Base-by-base conservation (phyloP, 2,888 invertebrate species). In the Lasioglossum marginatum region DNA sequence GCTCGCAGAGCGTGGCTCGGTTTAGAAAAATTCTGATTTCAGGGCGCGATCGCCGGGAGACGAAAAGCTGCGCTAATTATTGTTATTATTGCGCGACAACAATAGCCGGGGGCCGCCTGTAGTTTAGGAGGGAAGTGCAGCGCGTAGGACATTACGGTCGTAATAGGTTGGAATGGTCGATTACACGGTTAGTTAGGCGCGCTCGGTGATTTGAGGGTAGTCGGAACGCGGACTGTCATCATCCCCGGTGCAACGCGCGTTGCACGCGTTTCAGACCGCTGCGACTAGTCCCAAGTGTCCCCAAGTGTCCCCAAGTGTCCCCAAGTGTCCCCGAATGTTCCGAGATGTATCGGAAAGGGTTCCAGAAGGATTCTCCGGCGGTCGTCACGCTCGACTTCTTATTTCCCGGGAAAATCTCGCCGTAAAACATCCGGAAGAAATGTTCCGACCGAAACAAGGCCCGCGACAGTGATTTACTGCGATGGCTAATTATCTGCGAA, bases 101-200 rank as follows among this genome's bases (percentile, higher is more conserved):
- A 37, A 48, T 63, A 66, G 43, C 27, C 52, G 37, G 16, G 57
- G 40, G 31, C 34, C 48, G 74, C 60, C 79, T 77, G 75, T 83
- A 84, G 23, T 81, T 88, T 77, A 68, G 52, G 52, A 72, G 68
- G 74, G 70, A 73, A 78, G 57, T 70, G 80, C 72, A 66, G 70
- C 79, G 77, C 87, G 81, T 79, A 82, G 89, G 82, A 89, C 82
- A 86, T 90, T 66, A 66, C 89, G 63, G 90, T 93, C 89, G 91
- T 94, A 93, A 93, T 94, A 90, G 92, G 91, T 87, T 87, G 90
- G 91, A 94, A 93, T 94, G 90, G 93, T 88, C 94, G 93, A 95
- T 95, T 95, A 94, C 94, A 95, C 93, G 94, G 94, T 93, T 95
- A 93, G 95, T 95, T 95, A 92, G 94, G 93, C 90, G 90, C 94